Conservation (phyloP, 2,888 invertebrate genomes). For the Julus scanicus region DNA sequence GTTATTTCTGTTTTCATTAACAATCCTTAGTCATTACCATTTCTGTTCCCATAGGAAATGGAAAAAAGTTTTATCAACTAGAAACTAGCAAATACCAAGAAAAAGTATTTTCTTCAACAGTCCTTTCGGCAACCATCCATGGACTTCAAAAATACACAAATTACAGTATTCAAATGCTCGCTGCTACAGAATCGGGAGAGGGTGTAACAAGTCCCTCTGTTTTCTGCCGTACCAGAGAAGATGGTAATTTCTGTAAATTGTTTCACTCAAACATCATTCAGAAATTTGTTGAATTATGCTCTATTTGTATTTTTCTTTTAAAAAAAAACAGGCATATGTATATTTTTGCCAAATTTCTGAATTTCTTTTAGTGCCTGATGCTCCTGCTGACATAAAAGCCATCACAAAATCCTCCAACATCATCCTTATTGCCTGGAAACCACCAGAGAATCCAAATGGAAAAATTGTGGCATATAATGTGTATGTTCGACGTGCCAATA, state of each 20-base stretch:
- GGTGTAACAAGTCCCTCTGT: conserved; percentile 51
- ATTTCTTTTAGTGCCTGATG: conserved; percentile 48
- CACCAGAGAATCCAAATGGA: conserved; percentile 49
- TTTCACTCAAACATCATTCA: too few species aligned
- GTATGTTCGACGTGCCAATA: conserved; percentile 45
- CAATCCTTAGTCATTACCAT: background rate
- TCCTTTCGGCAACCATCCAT: conserved; percentile 40
- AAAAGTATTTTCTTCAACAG: conserved; percentile 46
- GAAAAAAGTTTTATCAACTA: conserved; percentile 13
- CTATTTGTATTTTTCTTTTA: too few species aligned
- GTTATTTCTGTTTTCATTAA: background rate
- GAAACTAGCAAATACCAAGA: conserved; percentile 41
- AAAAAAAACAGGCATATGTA: too few species aligned
- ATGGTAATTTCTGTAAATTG: conserved; percentile 45
- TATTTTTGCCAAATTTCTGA: too few species aligned
- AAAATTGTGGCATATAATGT: conserved; percentile 51
- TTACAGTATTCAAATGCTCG: conserved; percentile 53
- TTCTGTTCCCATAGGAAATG: background rate
- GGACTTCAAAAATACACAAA: conserved; percentile 55
- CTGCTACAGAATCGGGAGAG: conserved; percentile 53
- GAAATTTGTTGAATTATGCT: too few species aligned
- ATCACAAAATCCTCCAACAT: conserved; percentile 52
- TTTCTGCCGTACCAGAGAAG: conserved; percentile 55
- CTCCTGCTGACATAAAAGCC: conserved; percentile 53
- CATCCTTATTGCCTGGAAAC: conserved; percentile 52